A percentile compares a stretch with the other conserved stretches of the same genome.
phyloP scores from a whole-genome alignment of 35 echinoderm and acorn worm genomes.

The Apostichopus parvimensis region DNA sequence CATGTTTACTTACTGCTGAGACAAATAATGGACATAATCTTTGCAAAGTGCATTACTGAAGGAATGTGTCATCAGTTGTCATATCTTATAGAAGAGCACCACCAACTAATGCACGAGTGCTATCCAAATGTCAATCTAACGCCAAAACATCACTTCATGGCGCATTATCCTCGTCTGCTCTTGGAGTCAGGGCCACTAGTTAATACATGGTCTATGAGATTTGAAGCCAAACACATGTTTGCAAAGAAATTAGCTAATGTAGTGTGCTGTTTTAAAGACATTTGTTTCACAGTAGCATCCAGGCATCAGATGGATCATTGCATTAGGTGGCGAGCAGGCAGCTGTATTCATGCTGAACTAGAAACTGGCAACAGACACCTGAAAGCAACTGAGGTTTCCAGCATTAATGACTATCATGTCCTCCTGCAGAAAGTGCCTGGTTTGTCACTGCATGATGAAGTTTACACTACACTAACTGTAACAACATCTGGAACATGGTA shows the following conservation, averaged over 20 bases:
- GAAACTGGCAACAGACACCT: not conserved
- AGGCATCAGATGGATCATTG: constrained; percentile 38
- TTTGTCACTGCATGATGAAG: constrained; percentile 15
- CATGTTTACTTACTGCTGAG: constrained; percentile 4
- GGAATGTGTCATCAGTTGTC: constrained; percentile 34
- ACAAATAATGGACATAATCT: constrained; percentile 43
- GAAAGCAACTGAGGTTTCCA: not conserved
- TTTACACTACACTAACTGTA: constrained; percentile 4
- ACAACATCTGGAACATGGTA: not conserved
- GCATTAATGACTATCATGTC: not conserved
- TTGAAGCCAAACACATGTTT: constrained; percentile 48
- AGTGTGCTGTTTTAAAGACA: constrained; percentile 53
- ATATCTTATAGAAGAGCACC: constrained; percentile 33
- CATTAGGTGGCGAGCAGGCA: constrained; percentile 15
- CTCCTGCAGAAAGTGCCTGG: not conserved
- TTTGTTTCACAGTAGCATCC: constrained; percentile 26
- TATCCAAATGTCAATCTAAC: constrained; percentile 28
- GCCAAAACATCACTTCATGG: constrained; percentile 42
- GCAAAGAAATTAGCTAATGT: constrained; percentile 27
- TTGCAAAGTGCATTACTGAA: constrained; percentile 20
- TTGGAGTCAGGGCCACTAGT: constrained; percentile 7
- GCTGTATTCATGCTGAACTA: constrained; percentile 1
- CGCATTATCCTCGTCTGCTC: constrained; percentile 8
- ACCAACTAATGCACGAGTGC: not conserved
- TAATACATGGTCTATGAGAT: constrained; percentile 37